Evolutionary conservation across 2,888 invertebrate species (phyloP).

Genomic region (Pecten maximus): DNA sequence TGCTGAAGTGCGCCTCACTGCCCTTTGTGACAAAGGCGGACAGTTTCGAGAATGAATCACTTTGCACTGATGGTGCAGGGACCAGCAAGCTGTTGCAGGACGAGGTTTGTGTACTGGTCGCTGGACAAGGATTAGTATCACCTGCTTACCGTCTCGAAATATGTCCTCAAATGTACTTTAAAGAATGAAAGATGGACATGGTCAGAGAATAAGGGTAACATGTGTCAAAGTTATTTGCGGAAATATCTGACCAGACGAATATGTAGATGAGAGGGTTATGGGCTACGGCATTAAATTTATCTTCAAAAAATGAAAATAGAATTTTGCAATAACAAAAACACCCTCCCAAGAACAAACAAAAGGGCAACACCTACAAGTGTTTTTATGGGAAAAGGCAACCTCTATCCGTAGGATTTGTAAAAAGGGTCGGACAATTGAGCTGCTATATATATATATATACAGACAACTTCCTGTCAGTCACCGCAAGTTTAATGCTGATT

Average conservation of each 20-base stretch:
- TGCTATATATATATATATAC: neutral
- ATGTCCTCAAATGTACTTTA: neutral
- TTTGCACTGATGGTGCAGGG: neutral
- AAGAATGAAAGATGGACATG: neutral
- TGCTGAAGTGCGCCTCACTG: constrained; percentile 8
- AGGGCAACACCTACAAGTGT: too few species aligned
- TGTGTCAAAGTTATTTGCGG: too few species aligned
- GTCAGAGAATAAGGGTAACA: neutral
- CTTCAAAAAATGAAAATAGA: too few species aligned
- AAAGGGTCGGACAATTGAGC: neutral
- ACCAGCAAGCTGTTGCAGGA: neutral
- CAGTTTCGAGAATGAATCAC: neutral
- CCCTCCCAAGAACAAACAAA: too few species aligned
- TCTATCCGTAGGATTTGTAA: neutral
- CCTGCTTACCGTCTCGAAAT: neutral
- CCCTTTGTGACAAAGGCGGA: neutral
- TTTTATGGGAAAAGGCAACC: too few species aligned
- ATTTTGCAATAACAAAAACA: too few species aligned
- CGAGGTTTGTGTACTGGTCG: neutral
- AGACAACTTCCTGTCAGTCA: neutral
- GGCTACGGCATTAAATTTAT: too few species aligned
- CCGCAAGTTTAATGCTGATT: neutral
- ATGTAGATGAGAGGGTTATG: too few species aligned
- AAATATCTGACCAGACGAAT: too few species aligned
- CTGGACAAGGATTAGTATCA: neutral